phyloP scores from a whole-genome alignment of 2,888 invertebrate genomes.

The Artemia sp. region DNA sequence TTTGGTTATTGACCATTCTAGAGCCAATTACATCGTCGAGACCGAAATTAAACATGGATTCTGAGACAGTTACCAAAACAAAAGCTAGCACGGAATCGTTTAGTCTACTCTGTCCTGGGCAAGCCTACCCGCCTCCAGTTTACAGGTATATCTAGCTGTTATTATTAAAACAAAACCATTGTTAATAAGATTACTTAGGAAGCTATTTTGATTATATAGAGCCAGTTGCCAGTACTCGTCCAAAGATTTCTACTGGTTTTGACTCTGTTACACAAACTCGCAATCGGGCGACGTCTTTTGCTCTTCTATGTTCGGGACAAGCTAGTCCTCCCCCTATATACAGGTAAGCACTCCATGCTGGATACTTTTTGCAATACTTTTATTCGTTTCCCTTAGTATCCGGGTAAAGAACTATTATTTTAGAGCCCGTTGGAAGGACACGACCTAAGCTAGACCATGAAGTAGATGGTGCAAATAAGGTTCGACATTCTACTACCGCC shows the following conservation, averaged over 20 bases:
- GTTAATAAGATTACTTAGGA: too few relatives aligned
- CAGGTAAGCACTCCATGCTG: slow-evolving; percentile 36
- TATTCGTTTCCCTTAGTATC: too few relatives aligned
- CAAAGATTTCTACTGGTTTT: slow-evolving; percentile 25
- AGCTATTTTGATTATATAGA: slow-evolving; percentile 23
- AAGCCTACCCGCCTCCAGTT: slow-evolving; percentile 49
- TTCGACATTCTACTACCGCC: not conserved
- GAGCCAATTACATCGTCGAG: slow-evolving; percentile 44
- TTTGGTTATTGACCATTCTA: slow-evolving; percentile 28
- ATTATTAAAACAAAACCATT: too few relatives aligned
- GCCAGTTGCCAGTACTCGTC: slow-evolving; percentile 26
- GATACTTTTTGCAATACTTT: too few relatives aligned
- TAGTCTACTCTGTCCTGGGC: slow-evolving; percentile 47
- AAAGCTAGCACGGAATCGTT: slow-evolving; percentile 21
- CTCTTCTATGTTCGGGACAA: slow-evolving; percentile 52
- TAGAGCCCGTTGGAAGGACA: slow-evolving; percentile 27
- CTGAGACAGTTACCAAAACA: slow-evolving; percentile 15
- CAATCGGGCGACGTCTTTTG: slow-evolving; percentile 32
- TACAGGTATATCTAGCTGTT: slow-evolving; percentile 38
- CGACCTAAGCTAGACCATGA: slow-evolving; percentile 26
- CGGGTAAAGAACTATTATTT: not conserved
- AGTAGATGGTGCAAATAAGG: slow-evolving; percentile 24
- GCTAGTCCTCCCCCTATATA: slow-evolving; percentile 51
- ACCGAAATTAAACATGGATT: slow-evolving; percentile 43
- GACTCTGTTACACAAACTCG: slow-evolving; percentile 21